Conservation (phyloP, 1,140 invertebrate species). For the Calycopis cecrops region DNA sequence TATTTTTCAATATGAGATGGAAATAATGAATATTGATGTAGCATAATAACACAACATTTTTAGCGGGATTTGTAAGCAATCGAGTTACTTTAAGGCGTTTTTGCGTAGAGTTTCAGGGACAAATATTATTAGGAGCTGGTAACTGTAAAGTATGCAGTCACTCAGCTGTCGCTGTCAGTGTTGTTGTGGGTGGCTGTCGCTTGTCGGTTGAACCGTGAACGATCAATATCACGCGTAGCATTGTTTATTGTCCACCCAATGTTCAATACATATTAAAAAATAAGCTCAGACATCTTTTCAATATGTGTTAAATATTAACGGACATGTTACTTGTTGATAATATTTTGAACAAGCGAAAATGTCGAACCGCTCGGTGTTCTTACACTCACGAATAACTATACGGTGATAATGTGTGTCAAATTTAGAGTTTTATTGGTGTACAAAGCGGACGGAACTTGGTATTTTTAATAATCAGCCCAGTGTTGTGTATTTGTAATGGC, state of each 20-base stretch:
- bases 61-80: no score
- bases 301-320: slow-evolving; percentile 13
- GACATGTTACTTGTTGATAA: no score
- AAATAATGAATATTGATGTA: no score
- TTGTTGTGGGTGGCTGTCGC: slow-evolving; percentile 37
- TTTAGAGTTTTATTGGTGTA: slow-evolving; percentile 55
- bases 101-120: no score
- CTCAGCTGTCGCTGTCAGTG: slow-evolving; percentile 5
- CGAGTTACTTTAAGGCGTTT: no score
- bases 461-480: slow-evolving; percentile 19
- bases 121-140: no score
- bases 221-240: slow-evolving; percentile 52
- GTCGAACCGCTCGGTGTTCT: slow-evolving; percentile 22
- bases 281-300: slow-evolving; percentile 11
- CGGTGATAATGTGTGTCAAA: slow-evolving; percentile 72
- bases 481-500: slow-evolving; percentile 37
- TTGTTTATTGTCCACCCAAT: slow-evolving; percentile 34
- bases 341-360: slow-evolving; percentile 17
- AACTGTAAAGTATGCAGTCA: neutral
- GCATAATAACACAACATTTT: no score
- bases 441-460: slow-evolving; percentile 38
- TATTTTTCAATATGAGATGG: no score
- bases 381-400: slow-evolving; percentile 30
- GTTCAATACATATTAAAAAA: slow-evolving; percentile 9
- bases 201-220: slow-evolving; percentile 32